Base-by-base conservation (phyloP, 1,140 invertebrate genomes). In the Drosophila ironensis region DNA sequence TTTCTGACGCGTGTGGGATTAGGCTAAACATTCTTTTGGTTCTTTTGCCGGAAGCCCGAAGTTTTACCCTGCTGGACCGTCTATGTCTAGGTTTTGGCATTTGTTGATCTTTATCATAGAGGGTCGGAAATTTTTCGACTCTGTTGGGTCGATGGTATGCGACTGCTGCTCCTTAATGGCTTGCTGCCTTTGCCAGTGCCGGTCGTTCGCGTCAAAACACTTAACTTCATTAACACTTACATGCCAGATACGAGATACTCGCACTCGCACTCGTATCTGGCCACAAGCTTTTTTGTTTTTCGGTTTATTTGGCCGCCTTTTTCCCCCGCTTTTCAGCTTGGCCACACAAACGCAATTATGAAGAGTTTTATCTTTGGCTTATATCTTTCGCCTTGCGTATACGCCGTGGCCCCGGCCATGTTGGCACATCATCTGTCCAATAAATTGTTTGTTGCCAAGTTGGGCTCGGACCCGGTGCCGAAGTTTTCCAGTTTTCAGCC, bases 191-290 rank as follows among this genome's bases (percentile, higher is more conserved):
- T 66, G 61, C 57, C 68, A 66, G 52, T 73, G 53, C 75, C 41
- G 56, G 75, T 75, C 52, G 44, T 78, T 72, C 60, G 71, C 80
- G 74, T 80, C 74, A 80, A 86, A 86, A 86, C 80, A 87, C 80
- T 86, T 86, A 86, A 72, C 80, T 86, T 86, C 80, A 86, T 86
- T 86, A 86, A 86, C 80, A 86, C 80, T 86, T 86, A 86, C 80
- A 86, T 80, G 80, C 67, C 48, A 86, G 80, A 86, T 80, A 87
- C 66, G 74, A 75, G 41, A 68, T 54, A n/a, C n/a, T n/a, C n/a
- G n/a, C n/a, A n/a, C n/a, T n/a, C n/a, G n/a, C n/a, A n/a, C n/a
- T n/a, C n/a, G n/a, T n/a, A 64, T 72, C 66, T 69, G 51, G 45
- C 60, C 51, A 46, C 56, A 57, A 33, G 45, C 53, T 46, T 44